phyloP scores from a whole-genome alignment of 1,140 invertebrate species.

The Drosophila erecta region DNA sequence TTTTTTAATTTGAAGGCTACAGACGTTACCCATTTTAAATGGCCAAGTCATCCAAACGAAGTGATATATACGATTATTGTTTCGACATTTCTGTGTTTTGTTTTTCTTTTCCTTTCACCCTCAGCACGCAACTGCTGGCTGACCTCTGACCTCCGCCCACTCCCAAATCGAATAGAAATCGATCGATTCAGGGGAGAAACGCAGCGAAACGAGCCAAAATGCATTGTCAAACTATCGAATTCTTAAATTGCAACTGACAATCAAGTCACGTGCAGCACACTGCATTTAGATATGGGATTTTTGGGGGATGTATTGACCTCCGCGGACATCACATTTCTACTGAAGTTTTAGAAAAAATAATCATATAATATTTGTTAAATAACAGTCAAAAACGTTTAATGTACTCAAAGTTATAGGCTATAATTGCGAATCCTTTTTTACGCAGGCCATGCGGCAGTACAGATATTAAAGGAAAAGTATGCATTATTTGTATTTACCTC shows the following conservation, averaged over 20 bases:
- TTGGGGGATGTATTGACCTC: constrained; percentile 3
- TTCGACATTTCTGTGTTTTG: constrained; percentile 64
- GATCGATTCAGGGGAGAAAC: constrained; percentile 23
- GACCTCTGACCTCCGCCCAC: constrained; percentile 38
- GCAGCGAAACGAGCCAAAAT: constrained; percentile 68
- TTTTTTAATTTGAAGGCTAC: neutral
- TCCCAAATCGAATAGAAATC: constrained; percentile 50
- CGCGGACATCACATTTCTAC: neutral
- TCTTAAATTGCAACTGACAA: constrained; percentile 83
- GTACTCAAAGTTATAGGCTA: too few species aligned
- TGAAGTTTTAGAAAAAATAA: neutral
- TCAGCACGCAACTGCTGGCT: constrained; percentile 40
- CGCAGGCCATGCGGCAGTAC: too few species aligned
- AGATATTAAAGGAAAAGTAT: too few species aligned
- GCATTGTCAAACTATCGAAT: constrained; percentile 83
- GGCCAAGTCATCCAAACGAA: constrained; percentile 24
- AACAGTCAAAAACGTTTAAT: too few species aligned
- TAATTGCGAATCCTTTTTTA: too few species aligned
- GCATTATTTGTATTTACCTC: constrained; percentile 40
- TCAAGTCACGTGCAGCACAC: constrained; percentile 75
- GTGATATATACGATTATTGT: constrained; percentile 57
- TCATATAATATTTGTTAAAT: too few species aligned
- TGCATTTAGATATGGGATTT: constrained; percentile 25
- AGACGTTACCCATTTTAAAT: constrained; percentile 37
- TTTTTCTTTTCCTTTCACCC: constrained; percentile 28